These are phyloP conservation scores for Scotopteryx bipunctaria DNA, from an alignment of 2,888 invertebrate genomes.

Conservation along the genomic window DNA sequence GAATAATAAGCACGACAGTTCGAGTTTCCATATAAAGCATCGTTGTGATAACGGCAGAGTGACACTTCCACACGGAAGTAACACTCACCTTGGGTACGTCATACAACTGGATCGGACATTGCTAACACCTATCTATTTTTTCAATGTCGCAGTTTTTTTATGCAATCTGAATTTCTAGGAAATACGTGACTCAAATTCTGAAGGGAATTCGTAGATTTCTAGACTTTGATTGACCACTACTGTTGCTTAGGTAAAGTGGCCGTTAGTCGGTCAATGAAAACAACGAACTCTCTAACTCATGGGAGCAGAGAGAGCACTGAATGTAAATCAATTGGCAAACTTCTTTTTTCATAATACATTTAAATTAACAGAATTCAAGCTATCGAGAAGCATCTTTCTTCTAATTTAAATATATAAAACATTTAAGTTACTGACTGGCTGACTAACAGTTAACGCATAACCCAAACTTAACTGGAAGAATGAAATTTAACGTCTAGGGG, in stretches of 20 bases:
- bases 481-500: no score
- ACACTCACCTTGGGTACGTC: conserved; percentile 45
- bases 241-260: no score
- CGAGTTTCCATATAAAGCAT: conserved; percentile 70
- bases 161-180: no score
- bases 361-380: neutral
- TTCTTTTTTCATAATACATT: neutral
- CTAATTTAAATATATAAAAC: no score
- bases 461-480: no score
- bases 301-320: neutral
- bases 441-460: no score
- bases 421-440: no score
- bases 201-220: no score
- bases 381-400: neutral
- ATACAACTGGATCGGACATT: conserved; percentile 9
- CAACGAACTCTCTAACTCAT: neutral
- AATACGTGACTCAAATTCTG: no score
- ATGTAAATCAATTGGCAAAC: neutral
- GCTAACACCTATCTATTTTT: conserved; percentile 9
- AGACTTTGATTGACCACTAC: no score
- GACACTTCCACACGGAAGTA: conserved; percentile 52
- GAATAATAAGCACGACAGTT: conserved; percentile 66
- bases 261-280: neutral
- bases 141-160: neutral
- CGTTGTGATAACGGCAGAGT: conserved; percentile 57